Conservation (phyloP, 2,888 invertebrate genomes). For the Zaprionus lineosus region DNA sequence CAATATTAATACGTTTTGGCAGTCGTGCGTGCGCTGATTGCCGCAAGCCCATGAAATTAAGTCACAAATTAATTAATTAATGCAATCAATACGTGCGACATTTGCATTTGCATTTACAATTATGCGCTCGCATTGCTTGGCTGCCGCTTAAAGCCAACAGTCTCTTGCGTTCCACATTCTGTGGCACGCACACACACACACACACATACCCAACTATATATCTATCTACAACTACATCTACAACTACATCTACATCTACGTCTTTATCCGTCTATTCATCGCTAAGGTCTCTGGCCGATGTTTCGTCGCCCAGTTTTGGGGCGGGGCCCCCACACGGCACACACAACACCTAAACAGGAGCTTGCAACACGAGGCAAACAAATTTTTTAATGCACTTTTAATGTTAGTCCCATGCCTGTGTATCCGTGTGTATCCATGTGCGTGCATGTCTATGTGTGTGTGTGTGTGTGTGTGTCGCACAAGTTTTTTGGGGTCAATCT, state of each 20-base stretch:
- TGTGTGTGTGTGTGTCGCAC: conserved; percentile 36
- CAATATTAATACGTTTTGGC: conserved; percentile 77
- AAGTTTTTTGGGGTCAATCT: conserved; percentile 63
- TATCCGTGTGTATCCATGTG: conserved; percentile 19
- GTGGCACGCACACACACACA: not conserved
- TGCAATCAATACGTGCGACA: conserved; percentile 79
- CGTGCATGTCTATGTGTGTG: conserved; percentile 8
- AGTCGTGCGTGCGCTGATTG: conserved; percentile 77
- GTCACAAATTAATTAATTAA: conserved; percentile 79
- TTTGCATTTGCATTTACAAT: conserved; percentile 76
- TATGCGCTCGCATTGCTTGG: conserved; percentile 41
- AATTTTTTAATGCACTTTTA: conserved; percentile 80
- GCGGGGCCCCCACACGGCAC: conserved; percentile 32
- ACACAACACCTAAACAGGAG: conserved; percentile 57
- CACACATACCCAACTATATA: not conserved
- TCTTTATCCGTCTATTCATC: not conserved
- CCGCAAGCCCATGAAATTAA: conserved; percentile 79
- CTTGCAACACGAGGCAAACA: conserved; percentile 53
- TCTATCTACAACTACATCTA: not conserved
- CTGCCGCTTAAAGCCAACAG: conserved; percentile 37
- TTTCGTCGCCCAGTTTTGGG: conserved; percentile 27
- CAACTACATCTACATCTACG: not conserved
- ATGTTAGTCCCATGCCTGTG: conserved; percentile 72
- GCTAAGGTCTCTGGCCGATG: conserved; percentile 41
- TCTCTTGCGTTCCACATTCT: conserved; percentile 69